Evolutionary conservation across 2,888 invertebrate genomes (phyloP).

Genomic region (Drosophila setosimentum): DNA sequence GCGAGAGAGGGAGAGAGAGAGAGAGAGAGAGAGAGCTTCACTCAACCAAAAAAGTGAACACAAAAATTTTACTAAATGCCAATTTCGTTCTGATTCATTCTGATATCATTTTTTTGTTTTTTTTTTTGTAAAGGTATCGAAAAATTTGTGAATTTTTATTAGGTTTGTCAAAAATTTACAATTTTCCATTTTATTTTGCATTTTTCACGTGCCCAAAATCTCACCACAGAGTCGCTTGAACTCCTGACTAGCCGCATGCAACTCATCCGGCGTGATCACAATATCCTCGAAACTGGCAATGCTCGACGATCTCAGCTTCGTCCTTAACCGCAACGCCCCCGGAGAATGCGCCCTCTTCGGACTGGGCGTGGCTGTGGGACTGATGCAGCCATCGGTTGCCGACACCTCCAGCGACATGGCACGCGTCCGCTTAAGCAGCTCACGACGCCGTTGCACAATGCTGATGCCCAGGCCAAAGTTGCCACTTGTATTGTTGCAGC

Average conservation of each 20-base stretch:
- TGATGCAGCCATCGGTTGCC: constrained; percentile 29
- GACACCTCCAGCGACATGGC: constrained; percentile 71
- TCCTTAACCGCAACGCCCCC: constrained; percentile 10
- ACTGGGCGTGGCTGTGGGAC: constrained; percentile 56
- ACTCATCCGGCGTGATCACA: constrained; percentile 80
- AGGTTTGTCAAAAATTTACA: constrained; percentile 71
- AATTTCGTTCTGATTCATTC: constrained; percentile 13
- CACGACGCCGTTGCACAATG: constrained; percentile 67
- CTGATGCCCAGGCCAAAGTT: neutral
- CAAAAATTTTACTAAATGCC: constrained; percentile 14
- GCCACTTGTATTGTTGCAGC: neutral
- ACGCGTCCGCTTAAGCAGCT: constrained; percentile 76
- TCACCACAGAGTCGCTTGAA: constrained; percentile 82
- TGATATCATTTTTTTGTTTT: neutral
- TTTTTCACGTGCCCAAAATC: constrained; percentile 53
- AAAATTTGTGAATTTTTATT: constrained; percentile 77
- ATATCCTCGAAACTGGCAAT: constrained; percentile 78
- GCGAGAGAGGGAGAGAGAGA: constrained; percentile 9
- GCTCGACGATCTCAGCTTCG: neutral
- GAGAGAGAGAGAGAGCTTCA: constrained; percentile 33
- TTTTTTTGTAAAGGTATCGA: constrained; percentile 29
- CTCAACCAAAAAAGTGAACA: constrained; percentile 55
- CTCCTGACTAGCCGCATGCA: constrained; percentile 75
- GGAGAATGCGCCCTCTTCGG: constrained; percentile 67
- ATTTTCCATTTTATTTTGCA: constrained; percentile 53